Evolutionary conservation across 2,888 invertebrate species (phyloP).

Genomic region (Apodemia duryi): DNA sequence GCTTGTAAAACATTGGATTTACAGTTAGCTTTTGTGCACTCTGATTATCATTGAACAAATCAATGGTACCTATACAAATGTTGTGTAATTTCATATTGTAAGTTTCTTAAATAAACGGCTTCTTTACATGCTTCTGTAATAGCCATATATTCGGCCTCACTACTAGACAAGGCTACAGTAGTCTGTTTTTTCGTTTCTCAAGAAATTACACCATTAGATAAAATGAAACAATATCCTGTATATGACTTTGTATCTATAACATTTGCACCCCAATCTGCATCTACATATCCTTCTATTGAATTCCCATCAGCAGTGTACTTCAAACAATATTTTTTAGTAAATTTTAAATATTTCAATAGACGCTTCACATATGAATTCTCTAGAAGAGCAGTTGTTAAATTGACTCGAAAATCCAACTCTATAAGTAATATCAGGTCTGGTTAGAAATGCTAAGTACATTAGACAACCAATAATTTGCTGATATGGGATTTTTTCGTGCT

Average conservation of each 20-base stretch:
- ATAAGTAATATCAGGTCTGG: no score
- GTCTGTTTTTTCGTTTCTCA: background rate
- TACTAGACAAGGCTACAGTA: background rate
- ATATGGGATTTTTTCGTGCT: no score
- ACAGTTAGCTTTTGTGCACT: no score
- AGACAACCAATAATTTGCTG: no score
- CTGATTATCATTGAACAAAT: no score
- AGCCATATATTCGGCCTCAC: background rate
- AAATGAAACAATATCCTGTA: background rate
- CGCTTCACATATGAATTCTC: background rate
- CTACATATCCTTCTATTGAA: background rate
- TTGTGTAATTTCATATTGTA: background rate
- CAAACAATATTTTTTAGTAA: background rate
- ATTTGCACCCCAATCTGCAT: background rate
- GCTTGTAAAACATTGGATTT: no score
- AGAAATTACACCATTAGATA: background rate
- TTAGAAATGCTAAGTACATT: no score
- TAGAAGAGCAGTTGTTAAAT: background rate
- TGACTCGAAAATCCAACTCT: no score
- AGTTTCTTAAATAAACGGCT: background rate
- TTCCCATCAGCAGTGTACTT: background rate
- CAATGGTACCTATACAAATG: no score
- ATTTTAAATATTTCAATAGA: slow-evolving; percentile 1
- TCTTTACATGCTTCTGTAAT: background rate
- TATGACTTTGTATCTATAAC: background rate